Base-by-base conservation (phyloP, 2,113 vertebrate species). In the Phycodurus eques region DNA sequence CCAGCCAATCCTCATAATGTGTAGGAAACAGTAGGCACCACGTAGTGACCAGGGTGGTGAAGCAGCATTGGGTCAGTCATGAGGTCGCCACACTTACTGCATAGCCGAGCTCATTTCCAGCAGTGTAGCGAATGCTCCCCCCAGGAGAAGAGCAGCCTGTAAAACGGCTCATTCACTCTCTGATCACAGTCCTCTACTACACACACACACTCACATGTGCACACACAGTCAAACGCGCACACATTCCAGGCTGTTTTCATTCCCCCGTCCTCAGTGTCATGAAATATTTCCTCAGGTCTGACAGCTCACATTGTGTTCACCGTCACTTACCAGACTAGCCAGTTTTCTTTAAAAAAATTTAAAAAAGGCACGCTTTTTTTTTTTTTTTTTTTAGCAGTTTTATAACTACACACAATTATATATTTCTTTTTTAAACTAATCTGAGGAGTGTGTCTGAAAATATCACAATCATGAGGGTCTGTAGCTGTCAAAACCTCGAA, bases 61-160 rank as follows among this genome's bases (percentile, higher is more conserved):
- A 86, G 86, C 85, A 80, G 81, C 67, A 75, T 44, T 70, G 80
- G 89, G 88, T 89, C 85, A 85, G 81, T 74, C 83, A 71, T 66
- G 66, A 82, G 90, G 90, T 90, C 87, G 80, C 83, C 84, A 85
- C 92, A 89, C 91, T 91, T 89, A 87, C 88, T 85, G 91, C 92
- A 90, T 83, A 83, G 80, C 84, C 85, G 86, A 91, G 83, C 90
- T 93, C 89, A 93, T 92, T 93, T 88, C 89, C 87, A 89, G 84
- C 47, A 73, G 78, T 80, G 76, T 78, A 51, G 79, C 74, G 27
- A 69, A 14, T 68, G 63, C 80, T 78, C 81, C 82, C 83, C 79
- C 75, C 15, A 53, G 51, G 74, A 60, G 71, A 68, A 35, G 39
- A 70, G 81, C 68, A 79, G 76, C 75, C 80, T 63, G 82, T 84